A percentile compares a stretch with the other conserved stretches of the same genome.
Evolutionary conservation across 1,140 invertebrate species (phyloP).

Genomic region (Daktulosphaira vitifoliae): DNA sequence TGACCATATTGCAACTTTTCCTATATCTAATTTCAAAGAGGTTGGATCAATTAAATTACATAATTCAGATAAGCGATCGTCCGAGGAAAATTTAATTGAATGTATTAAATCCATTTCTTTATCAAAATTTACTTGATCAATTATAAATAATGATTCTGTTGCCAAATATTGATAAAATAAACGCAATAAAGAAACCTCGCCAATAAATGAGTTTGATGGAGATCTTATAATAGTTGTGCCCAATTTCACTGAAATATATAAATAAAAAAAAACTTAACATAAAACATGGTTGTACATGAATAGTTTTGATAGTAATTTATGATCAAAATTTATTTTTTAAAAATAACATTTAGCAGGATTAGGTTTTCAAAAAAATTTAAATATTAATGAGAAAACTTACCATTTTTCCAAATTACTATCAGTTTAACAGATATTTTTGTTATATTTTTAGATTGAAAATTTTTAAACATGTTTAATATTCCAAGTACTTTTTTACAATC

Average conservation of each 20-base stretch:
- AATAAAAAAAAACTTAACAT: constrained; percentile 34
- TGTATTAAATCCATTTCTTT: constrained; percentile 1
- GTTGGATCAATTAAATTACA: background rate
- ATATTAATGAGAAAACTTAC: constrained; percentile 44
- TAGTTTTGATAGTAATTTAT: constrained; percentile 35
- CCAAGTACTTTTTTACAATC: constrained; percentile 40
- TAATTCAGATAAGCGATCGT: background rate
- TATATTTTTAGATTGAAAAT: constrained; percentile 36
- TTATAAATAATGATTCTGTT: constrained; percentile 42
- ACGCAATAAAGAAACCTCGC: constrained; percentile 52
- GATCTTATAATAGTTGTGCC: constrained; percentile 46
- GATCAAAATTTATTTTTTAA: constrained; percentile 37
- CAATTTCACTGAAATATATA: constrained; percentile 47
- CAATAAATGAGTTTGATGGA: constrained; percentile 46
- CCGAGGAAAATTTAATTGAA: background rate
- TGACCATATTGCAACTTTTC: constrained; percentile 43
- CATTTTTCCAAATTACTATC: constrained; percentile 66
- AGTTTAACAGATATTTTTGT: constrained; percentile 48
- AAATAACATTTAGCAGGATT: background rate
- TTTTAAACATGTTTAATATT: constrained; percentile 37
- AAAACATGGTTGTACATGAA: no score
- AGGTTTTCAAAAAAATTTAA: no score
- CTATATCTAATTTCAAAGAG: constrained; percentile 38
- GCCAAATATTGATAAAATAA: constrained; percentile 48
- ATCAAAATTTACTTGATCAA: background rate